phyloP scores from a whole-genome alignment of 2,888 invertebrate species.

The Lithophane semibrunnea region DNA sequence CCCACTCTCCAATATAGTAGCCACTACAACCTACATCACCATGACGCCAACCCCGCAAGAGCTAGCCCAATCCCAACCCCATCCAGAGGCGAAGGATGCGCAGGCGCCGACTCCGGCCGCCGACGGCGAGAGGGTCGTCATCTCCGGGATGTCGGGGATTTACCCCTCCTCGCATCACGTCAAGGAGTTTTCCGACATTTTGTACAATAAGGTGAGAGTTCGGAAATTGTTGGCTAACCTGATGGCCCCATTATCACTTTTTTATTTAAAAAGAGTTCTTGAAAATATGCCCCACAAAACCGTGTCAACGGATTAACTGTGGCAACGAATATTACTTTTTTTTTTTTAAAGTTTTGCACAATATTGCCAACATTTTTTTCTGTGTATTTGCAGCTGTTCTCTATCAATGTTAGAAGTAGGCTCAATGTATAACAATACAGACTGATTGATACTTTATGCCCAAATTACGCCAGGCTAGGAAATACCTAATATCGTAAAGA shows the following conservation, averaged over 20 bases:
- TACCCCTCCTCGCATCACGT: constrained; percentile 68
- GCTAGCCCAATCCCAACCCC: background rate
- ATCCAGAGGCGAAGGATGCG: background rate
- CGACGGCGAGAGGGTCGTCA: constrained; percentile 52
- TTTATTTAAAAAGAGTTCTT: too few species aligned
- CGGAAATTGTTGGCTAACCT: background rate
- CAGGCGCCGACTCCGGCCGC: background rate
- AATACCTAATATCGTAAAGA: background rate
- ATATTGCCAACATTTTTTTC: background rate
- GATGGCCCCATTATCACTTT: too few species aligned
- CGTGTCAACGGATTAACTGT: too few species aligned
- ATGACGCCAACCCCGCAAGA: constrained; percentile 63
- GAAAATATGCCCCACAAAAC: too few species aligned
- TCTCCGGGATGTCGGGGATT: constrained; percentile 74
- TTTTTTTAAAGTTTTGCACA: too few species aligned
- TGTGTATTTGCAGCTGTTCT: too few species aligned
- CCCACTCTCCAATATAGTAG: constrained; percentile 10
- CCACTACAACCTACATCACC: background rate
- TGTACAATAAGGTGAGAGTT: constrained; percentile 65
- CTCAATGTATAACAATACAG: too few species aligned
- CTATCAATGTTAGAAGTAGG: too few species aligned
- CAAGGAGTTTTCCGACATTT: constrained; percentile 60
- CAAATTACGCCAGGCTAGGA: background rate
- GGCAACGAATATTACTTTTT: too few species aligned
- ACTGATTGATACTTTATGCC: too few species aligned